Evolutionary conservation across 37 sponge, comb jelly and placozoan species (phyloP).

Genomic region (Amphimedon queenslandica): DNA sequence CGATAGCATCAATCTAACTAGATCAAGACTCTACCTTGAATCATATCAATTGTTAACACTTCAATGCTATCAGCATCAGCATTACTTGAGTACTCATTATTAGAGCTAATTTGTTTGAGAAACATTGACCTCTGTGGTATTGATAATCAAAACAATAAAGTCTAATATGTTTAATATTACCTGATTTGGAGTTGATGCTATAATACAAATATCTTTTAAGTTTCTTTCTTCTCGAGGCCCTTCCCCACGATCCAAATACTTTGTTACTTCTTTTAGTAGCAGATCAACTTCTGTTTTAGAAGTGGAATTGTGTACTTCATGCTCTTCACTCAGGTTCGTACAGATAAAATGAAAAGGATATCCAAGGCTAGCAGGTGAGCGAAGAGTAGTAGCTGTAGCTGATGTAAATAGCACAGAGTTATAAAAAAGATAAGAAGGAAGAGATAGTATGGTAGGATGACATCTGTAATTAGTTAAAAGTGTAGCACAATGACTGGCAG

Average conservation of each 20-base stretch:
- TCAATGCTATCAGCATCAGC: no score
- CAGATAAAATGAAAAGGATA: no score
- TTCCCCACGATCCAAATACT: slow-evolving; percentile 35
- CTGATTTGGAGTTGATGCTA: slow-evolving; percentile 44
- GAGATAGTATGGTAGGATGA: slow-evolving; percentile 41
- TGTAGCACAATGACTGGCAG: neutral
- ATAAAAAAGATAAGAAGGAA: slow-evolving; percentile 65
- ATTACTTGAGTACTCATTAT: no score
- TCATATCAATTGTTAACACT: slow-evolving; percentile 14
- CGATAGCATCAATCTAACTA: neutral
- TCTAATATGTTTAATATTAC: slow-evolving; percentile 2
- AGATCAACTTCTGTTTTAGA: slow-evolving; percentile 19
- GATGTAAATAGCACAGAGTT: slow-evolving; percentile 35
- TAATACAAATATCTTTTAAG: slow-evolving; percentile 24
- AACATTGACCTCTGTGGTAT: neutral
- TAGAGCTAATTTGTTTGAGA: no score
- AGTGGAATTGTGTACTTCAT: neutral
- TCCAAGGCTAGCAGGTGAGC: no score
- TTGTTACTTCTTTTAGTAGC: slow-evolving; percentile 11
- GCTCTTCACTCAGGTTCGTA: slow-evolving; percentile 6
- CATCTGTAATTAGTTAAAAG: slow-evolving; percentile 65
- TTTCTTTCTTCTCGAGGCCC: slow-evolving; percentile 19
- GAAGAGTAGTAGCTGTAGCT: no score
- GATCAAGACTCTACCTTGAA: slow-evolving; percentile 31
- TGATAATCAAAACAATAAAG: neutral